Evolutionary conservation across 2,113 vertebrate genomes (phyloP).

Genomic region (Dryoscopus gambensis): DNA sequence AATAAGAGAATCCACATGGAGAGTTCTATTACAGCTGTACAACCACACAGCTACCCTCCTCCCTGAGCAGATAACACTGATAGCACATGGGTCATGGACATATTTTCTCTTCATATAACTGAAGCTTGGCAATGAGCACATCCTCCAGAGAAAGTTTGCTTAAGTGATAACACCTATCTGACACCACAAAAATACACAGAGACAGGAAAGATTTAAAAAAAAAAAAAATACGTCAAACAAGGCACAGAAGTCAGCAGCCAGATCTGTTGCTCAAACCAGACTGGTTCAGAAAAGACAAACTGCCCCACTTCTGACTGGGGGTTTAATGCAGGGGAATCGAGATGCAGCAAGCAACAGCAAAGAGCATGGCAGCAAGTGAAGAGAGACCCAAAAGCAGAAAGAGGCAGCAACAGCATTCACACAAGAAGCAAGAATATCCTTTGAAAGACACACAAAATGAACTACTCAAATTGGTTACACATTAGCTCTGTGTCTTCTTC

Average conservation of each 20-base stretch:
- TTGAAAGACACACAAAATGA: background rate
- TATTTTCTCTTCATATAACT: background rate
- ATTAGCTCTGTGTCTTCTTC: background rate
- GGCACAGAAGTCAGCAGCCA: background rate
- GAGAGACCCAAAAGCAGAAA: background rate
- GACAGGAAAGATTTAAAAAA: background rate
- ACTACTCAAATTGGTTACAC: background rate
- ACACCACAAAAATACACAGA: background rate
- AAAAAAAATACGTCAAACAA: background rate
- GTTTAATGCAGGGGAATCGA: fast-evolving
- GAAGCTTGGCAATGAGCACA: background rate
- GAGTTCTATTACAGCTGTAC: background rate
- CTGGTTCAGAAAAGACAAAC: background rate
- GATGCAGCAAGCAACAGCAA: background rate
- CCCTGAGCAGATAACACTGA: background rate
- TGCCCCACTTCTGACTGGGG: background rate
- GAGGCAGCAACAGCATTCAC: background rate
- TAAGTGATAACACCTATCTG: background rate
- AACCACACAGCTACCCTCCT: background rate
- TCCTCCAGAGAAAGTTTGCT: background rate
- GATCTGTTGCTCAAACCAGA: background rate
- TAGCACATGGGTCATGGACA: background rate
- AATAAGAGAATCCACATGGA: background rate
- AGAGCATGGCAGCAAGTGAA: background rate
- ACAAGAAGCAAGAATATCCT: background rate